phyloP scores from a whole-genome alignment of 2,888 invertebrate genomes.

The Cepaea hortensis region DNA sequence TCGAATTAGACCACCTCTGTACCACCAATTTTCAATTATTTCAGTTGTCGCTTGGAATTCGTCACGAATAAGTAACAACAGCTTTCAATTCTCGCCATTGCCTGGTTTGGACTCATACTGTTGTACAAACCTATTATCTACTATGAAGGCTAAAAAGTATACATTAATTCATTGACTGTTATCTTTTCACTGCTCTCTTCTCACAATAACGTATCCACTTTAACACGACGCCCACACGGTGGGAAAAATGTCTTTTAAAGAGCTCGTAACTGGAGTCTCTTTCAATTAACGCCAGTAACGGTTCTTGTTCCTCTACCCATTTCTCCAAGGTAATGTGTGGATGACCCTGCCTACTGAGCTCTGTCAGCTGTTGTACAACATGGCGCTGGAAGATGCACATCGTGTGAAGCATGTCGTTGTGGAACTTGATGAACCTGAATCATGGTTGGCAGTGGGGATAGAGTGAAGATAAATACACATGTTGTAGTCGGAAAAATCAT shows the following conservation, averaged over 20 bases:
- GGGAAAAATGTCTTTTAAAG: slow-evolving; percentile 13
- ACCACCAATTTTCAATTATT: too few species aligned
- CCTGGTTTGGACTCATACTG: too few species aligned
- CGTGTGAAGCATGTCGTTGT: slow-evolving; percentile 40
- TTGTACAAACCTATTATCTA: too few species aligned
- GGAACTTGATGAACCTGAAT: slow-evolving; percentile 36
- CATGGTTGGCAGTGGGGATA: neutral
- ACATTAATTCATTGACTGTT: too few species aligned
- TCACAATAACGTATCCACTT: slow-evolving; percentile 29
- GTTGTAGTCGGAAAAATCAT: too few species aligned
- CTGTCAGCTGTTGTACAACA: neutral
- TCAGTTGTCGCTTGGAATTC: too few species aligned
- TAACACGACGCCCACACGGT: slow-evolving; percentile 20
- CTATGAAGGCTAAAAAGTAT: too few species aligned
- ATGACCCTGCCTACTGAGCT: neutral
- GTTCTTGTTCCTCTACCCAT: slow-evolving; percentile 1
- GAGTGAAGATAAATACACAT: too few species aligned
- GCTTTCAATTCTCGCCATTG: too few species aligned
- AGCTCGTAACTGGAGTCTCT: slow-evolving; percentile 15
- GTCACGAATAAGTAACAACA: too few species aligned
- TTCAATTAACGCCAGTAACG: neutral
- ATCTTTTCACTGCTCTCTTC: neutral
- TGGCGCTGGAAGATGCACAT: slow-evolving; percentile 41
- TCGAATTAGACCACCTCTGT: too few species aligned
- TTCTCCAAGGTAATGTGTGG: slow-evolving; percentile 21